Conservation (phyloP, 2,888 invertebrate genomes). For the Drosophila atroscutellata region DNA sequence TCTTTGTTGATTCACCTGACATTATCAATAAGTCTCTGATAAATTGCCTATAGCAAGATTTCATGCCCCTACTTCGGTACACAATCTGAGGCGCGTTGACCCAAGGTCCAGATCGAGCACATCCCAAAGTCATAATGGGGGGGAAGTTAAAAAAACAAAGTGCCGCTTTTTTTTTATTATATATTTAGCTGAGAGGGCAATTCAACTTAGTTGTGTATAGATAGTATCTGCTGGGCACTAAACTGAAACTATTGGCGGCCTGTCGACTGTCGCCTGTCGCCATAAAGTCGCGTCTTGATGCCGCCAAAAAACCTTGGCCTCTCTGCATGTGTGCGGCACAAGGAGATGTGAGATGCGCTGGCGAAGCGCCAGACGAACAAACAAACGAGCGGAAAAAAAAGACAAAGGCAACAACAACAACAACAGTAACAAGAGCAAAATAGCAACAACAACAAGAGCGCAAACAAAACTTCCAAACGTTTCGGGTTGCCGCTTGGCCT, state of each 20-base stretch:
- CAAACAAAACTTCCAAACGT: conserved; percentile 67
- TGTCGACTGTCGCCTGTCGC: conserved; percentile 66
- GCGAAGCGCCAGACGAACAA: conserved; percentile 65
- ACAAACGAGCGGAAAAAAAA: conserved; percentile 11
- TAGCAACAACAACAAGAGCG: conserved; percentile 21
- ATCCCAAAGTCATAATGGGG: conserved; percentile 30
- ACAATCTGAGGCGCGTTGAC: conserved; percentile 45
- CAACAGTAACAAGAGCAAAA: conserved; percentile 3
- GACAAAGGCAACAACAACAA: conserved; percentile 17
- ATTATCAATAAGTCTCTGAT: neutral
- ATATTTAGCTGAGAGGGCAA: conserved; percentile 41
- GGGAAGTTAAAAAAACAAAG: conserved; percentile 25
- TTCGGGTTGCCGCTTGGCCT: conserved; percentile 56
- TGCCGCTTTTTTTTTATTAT: conserved; percentile 35
- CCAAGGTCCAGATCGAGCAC: conserved; percentile 22
- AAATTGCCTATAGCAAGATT: neutral
- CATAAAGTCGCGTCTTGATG: conserved; percentile 80
- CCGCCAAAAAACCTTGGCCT: conserved; percentile 80
- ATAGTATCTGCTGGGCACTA: conserved; percentile 51
- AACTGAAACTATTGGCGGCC: conserved; percentile 72
- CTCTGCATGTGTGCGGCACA: conserved; percentile 44
- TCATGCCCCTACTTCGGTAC: neutral
- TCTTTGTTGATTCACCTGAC: conserved; percentile 3
- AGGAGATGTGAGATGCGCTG: conserved; percentile 62
- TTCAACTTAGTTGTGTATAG: conserved; percentile 18